Percentiles rank a stretch among this genome's conserved stretches.
Evolutionary conservation across 2,888 invertebrate species (phyloP).

Genomic region (Pachliopta kotzebuea): DNA sequence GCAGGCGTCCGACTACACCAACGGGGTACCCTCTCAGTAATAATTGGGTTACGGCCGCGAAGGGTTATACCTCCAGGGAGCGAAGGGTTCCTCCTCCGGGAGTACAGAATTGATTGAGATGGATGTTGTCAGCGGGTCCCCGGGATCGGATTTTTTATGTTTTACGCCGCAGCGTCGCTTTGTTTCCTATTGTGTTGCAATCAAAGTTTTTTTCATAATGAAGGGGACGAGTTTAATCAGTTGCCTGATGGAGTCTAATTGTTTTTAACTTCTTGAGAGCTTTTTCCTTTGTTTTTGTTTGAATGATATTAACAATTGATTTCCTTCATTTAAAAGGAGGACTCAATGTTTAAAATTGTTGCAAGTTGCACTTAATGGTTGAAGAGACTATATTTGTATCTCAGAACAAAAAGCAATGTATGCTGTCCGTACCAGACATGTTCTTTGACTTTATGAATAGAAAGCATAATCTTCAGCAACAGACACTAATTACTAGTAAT

Average conservation of each 20-base stretch:
- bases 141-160: conserved; percentile 58
- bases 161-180: conserved; percentile 42
- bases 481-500: no score
- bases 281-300: conserved; percentile 32
- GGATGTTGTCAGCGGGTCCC: conserved; percentile 72
- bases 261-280: conserved; percentile 61
- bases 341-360: no score
- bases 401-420: no score
- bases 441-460: no score
- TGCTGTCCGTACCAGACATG: no score
- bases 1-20: conserved; percentile 48
- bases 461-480: no score
- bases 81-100: conserved; percentile 74
- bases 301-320: background rate
- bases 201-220: conserved; percentile 37
- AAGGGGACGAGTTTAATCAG: conserved; percentile 52
- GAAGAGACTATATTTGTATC: no score
- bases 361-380: no score
- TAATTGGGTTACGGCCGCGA: conserved; percentile 70
- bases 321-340: no score
- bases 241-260: conserved; percentile 53
- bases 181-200: conserved; percentile 44
- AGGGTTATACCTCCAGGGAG: conserved; percentile 61
- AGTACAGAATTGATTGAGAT: conserved; percentile 75
- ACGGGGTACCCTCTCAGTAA: conserved; percentile 49